Evolutionary conservation across 1,140 invertebrate species (phyloP).

Genomic region (Coptotermes formosanus): DNA sequence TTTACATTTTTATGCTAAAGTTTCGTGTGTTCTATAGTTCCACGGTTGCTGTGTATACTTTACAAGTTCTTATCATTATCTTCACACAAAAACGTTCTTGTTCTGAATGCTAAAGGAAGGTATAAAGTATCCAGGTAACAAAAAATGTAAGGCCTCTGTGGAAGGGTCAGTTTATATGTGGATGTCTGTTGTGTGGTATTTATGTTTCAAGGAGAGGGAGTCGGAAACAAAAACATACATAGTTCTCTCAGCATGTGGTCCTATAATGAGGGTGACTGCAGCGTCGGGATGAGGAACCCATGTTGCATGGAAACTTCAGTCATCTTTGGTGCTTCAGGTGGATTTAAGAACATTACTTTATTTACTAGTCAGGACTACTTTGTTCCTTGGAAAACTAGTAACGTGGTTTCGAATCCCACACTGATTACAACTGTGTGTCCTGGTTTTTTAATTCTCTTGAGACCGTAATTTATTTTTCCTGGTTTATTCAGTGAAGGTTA

Average conservation of each 20-base stretch:
- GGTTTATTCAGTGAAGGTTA: no score
- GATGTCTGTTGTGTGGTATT: neutral
- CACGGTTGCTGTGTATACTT: neutral
- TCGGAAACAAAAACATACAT: neutral
- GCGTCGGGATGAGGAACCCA: no score
- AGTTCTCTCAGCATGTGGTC: neutral
- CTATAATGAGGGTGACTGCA: neutral
- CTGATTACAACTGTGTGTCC: no score
- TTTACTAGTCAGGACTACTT: no score
- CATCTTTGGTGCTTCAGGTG: no score
- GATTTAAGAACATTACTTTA: no score
- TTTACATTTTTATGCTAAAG: no score
- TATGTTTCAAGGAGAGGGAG: neutral
- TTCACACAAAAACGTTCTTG: neutral
- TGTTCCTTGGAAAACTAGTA: no score
- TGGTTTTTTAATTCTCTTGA: no score
- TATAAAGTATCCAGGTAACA: neutral
- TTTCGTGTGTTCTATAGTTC: neutral
- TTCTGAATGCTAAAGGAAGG: neutral
- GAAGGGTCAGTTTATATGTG: neutral
- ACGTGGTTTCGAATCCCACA: no score
- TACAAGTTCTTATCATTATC: neutral
- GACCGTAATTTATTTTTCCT: no score
- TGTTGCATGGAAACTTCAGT: no score
- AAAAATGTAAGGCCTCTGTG: neutral